A percentile compares a stretch with the other conserved stretches of the same genome.
Evolutionary conservation across 2,888 invertebrate genomes (phyloP).

Genomic region (Parascotia fuliginaria): DNA sequence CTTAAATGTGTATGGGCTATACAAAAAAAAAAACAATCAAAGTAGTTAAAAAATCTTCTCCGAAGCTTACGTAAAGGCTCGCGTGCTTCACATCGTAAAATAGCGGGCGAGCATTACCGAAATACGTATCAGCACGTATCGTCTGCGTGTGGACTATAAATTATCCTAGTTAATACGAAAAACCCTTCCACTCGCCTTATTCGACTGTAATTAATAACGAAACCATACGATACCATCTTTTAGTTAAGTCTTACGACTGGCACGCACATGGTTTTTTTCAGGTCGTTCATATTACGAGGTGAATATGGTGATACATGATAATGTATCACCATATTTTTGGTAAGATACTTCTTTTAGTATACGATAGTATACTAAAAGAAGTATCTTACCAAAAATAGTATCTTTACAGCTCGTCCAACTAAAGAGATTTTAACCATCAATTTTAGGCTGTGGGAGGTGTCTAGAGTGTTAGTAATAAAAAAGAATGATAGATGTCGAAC

Average conservation of each 20-base stretch:
- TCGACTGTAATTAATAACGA: slow-evolving; percentile 78
- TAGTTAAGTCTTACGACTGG: slow-evolving; percentile 52
- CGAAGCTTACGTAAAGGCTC: slow-evolving; percentile 35
- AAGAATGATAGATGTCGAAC: too few species aligned
- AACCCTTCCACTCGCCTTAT: slow-evolving; percentile 72
- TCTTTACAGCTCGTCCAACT: too few species aligned
- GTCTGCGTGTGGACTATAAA: slow-evolving; percentile 71
- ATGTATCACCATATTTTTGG: too few species aligned
- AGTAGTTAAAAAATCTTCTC: slow-evolving; percentile 13
- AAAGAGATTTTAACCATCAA: too few species aligned
- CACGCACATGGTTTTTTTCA: slow-evolving; percentile 44
- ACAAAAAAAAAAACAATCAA: slow-evolving; percentile 29
- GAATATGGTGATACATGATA: too few species aligned
- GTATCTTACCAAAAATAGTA: too few species aligned
- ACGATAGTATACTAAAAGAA: too few species aligned
- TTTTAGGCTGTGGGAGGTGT: too few species aligned
- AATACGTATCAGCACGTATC: slow-evolving; percentile 78
- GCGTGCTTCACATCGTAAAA: slow-evolving; percentile 74
- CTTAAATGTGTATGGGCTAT: too few species aligned
- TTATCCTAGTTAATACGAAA: slow-evolving; percentile 73
- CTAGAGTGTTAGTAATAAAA: too few species aligned
- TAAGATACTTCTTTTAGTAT: too few species aligned
- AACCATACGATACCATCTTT: slow-evolving; percentile 71
- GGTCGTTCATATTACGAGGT: slow-evolving; percentile 25
- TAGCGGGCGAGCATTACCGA: slow-evolving; percentile 65